Percentiles rank a stretch among this genome's conserved stretches.
Evolutionary conservation across 2,113 vertebrate species (phyloP).

Genomic region (Petromus typicus): DNA sequence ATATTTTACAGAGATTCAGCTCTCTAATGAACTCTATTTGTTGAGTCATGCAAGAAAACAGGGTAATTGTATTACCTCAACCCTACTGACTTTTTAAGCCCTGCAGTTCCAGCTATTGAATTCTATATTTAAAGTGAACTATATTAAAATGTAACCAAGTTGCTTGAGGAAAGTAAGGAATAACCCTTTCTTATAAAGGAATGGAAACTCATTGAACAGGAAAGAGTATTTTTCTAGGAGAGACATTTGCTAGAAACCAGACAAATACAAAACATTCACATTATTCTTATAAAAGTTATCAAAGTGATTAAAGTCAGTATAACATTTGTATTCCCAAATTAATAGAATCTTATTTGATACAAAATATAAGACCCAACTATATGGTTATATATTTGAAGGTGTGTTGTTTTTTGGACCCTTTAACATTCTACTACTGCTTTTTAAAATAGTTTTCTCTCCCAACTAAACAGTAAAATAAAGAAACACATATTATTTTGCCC

Average conservation of each 20-base stretch:
- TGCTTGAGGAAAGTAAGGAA: slow-evolving; percentile 33
- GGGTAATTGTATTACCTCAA: slow-evolving; percentile 65
- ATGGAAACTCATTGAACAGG: slow-evolving; percentile 35
- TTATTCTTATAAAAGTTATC: slow-evolving; percentile 54
- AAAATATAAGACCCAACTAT: slow-evolving; percentile 27
- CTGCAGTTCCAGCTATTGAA: slow-evolving; percentile 61
- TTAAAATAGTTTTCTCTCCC: background rate
- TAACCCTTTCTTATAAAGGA: slow-evolving; percentile 50
- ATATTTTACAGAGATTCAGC: slow-evolving; percentile 17
- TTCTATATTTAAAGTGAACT: slow-evolving; percentile 21
- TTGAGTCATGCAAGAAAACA: slow-evolving; percentile 76
- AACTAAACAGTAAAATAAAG: slow-evolving; percentile 8
- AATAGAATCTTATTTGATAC: slow-evolving; percentile 6
- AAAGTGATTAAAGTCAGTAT: slow-evolving; percentile 55
- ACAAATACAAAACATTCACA: slow-evolving; percentile 63
- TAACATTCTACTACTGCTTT: background rate
- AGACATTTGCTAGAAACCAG: background rate
- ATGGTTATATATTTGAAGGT: background rate
- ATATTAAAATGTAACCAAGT: slow-evolving; percentile 11
- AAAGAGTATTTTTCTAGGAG: slow-evolving; percentile 29
- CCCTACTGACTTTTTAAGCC: slow-evolving; percentile 55
- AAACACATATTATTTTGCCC: background rate
- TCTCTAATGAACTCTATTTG: slow-evolving; percentile 68
- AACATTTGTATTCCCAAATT: slow-evolving; percentile 21
- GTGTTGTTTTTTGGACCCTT: background rate